Evolutionary conservation across 2,888 invertebrate species (phyloP).

Genomic region (Nipponacmea schrenckii): DNA sequence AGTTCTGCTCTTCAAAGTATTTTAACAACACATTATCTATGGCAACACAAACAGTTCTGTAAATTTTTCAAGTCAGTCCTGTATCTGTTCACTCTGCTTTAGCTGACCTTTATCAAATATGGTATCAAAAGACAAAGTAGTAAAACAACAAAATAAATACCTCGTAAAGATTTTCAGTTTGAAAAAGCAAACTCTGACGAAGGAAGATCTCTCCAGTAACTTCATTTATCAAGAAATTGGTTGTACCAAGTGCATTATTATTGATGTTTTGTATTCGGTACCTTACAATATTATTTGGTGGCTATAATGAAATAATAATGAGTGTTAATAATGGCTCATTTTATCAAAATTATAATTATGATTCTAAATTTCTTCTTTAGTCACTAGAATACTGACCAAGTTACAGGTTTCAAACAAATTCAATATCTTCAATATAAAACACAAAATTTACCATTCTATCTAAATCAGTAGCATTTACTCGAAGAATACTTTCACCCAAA

Average conservation of each 20-base stretch:
- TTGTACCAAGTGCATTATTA: slow-evolving; percentile 43
- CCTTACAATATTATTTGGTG: slow-evolving; percentile 56
- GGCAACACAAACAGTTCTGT: too few species aligned
- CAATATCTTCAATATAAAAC: not conserved
- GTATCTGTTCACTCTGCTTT: too few species aligned
- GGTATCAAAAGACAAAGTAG: too few species aligned
- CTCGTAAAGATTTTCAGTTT: not conserved
- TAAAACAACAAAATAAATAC: not conserved
- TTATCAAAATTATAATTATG: too few species aligned
- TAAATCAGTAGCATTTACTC: slow-evolving; percentile 53
- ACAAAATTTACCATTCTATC: slow-evolving; percentile 52
- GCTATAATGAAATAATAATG: slow-evolving; percentile 35
- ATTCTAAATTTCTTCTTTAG: too few species aligned
- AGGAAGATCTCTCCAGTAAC: slow-evolving; percentile 51
- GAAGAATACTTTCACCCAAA: slow-evolving; percentile 33
- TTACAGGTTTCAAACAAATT: too few species aligned
- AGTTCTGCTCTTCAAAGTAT: too few species aligned
- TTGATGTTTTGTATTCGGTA: slow-evolving; percentile 40
- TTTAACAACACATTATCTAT: too few species aligned
- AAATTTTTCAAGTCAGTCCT: too few species aligned
- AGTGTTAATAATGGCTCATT: too few species aligned
- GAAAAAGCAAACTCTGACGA: slow-evolving; percentile 44
- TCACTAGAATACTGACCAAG: too few species aligned
- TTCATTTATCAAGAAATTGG: slow-evolving; percentile 54
- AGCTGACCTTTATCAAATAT: too few species aligned